A percentile compares a stretch with the other conserved stretches of the same genome.
Conservation (phyloP, 1,140 invertebrate species). For the Drosophila serrata region DNA sequence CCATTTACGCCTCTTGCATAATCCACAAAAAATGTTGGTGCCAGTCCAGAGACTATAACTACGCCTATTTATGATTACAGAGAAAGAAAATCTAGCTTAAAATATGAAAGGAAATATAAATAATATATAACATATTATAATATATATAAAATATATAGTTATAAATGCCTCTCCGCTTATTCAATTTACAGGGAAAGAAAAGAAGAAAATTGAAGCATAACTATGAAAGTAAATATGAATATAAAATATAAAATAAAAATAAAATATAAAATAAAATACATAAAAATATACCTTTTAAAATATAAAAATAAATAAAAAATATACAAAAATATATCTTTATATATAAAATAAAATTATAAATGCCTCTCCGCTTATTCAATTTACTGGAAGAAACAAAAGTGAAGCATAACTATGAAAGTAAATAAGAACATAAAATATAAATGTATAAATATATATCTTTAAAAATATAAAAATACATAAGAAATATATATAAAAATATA, state of each 20-base stretch:
- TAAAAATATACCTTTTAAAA: not conserved
- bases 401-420: not conserved
- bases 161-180: not conserved
- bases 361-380: not conserved
- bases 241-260: not conserved
- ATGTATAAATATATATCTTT: not conserved
- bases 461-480: not conserved
- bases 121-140: not conserved
- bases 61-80: slow-evolving; percentile 8
- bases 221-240: not conserved
- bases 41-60: slow-evolving; percentile 3
- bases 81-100: not conserved
- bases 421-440: not conserved
- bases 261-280: not conserved
- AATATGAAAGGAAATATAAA: not conserved
- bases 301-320: not conserved
- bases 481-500: not conserved
- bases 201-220: not conserved
- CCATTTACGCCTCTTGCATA: slow-evolving; percentile 31
- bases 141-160: not conserved
- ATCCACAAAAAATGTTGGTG: not conserved
- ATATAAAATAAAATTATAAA: too few relatives aligned
- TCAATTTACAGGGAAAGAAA: not conserved
- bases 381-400: not conserved
- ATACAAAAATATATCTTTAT: too few relatives aligned